Evolutionary conservation across 1,140 invertebrate genomes (phyloP).

Genomic region (Euglossa dilemma): DNA sequence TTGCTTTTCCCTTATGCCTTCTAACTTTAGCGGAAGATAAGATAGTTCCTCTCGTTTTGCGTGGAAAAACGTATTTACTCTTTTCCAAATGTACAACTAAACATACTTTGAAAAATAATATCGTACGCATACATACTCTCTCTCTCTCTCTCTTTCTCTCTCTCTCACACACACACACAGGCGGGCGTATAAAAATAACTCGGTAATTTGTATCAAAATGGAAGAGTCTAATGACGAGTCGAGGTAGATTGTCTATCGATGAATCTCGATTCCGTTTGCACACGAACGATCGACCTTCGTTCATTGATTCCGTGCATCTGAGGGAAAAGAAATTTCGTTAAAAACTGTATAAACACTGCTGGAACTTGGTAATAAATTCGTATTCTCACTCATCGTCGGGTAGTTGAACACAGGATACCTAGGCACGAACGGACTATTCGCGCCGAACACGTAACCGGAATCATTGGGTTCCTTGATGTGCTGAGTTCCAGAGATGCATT

Average conservation of each 20-base stretch:
- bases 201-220: neutral
- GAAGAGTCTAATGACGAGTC: neutral
- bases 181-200: neutral
- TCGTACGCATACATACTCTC: too few relatives aligned
- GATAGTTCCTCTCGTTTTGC: accelerated
- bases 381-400: slow-evolving; percentile 33
- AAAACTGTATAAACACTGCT: too few relatives aligned
- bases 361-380: neutral
- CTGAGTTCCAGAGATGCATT: slow-evolving; percentile 50
- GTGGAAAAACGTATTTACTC: neutral
- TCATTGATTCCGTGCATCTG: neutral
- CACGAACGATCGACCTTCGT: neutral
- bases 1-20: slow-evolving; percentile 37
- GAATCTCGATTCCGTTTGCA: neutral
- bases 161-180: neutral
- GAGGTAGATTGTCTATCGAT: neutral
- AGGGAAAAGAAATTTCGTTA: neutral
- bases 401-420: slow-evolving; percentile 64
- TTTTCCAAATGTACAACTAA: neutral
- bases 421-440: slow-evolving; percentile 47
- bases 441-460: slow-evolving; percentile 47
- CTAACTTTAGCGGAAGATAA: neutral
- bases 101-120: neutral
- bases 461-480: slow-evolving; percentile 52
- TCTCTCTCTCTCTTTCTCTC: too few relatives aligned